A percentile compares a stretch with the other conserved stretches of the same genome.
Evolutionary conservation across 2,888 invertebrate species (phyloP).

Genomic region (Nemotelus pantherinus): DNA sequence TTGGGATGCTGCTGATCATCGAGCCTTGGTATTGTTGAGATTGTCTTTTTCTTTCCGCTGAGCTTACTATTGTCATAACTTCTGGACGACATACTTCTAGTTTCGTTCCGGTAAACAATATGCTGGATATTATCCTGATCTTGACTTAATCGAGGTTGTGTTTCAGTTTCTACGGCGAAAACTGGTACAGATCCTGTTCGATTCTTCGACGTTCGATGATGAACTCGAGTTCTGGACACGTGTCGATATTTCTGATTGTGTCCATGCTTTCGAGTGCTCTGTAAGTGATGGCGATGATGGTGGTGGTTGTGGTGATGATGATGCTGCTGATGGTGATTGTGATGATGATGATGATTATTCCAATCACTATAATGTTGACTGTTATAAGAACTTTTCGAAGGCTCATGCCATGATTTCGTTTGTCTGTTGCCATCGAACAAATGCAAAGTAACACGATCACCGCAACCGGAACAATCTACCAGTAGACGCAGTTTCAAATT

Average conservation of each 20-base stretch:
- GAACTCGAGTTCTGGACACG: background rate
- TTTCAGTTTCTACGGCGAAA: background rate
- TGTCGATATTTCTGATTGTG: background rate
- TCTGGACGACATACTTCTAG: background rate
- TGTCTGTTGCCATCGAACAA: conserved; percentile 61
- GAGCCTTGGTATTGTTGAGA: background rate
- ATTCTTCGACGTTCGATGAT: background rate
- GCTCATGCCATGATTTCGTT: background rate
- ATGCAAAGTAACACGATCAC: conserved; percentile 76
- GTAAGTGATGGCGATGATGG: conserved; percentile 17
- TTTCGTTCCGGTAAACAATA: conserved; percentile 1
- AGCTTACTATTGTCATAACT: background rate
- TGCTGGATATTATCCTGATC: background rate
- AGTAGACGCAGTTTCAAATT: conserved; percentile 76
- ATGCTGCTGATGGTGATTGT: conserved; percentile 4
- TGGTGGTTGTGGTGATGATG: conserved; percentile 32
- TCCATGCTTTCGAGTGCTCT: background rate
- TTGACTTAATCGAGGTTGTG: background rate
- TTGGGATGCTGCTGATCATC: conserved; percentile 60
- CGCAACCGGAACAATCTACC: conserved; percentile 87
- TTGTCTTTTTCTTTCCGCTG: background rate
- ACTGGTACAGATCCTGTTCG: background rate
- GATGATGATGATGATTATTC: conserved; percentile 39
- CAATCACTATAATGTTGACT: conserved; percentile 23
- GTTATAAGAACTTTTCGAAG: conserved; percentile 48